Evolutionary conservation across 2,888 invertebrate genomes (phyloP), one percentile per base, ranked within the genome.

Genomic region (Tanypteryx hageni): DNA sequence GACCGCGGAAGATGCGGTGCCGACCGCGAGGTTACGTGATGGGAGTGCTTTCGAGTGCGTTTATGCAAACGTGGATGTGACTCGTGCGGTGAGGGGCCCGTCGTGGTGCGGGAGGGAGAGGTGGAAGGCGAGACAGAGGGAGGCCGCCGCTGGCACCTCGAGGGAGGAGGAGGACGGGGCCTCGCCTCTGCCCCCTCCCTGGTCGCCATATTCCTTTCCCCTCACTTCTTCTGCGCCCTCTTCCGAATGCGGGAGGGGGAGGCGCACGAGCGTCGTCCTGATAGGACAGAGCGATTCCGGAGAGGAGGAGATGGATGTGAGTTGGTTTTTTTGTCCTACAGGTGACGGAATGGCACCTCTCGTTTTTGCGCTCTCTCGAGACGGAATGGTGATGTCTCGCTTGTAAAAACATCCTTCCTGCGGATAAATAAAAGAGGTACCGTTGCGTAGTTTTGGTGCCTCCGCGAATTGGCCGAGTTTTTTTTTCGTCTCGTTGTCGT

Each of bases 21-120:
- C 89, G 61, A 81, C 22, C 14, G 91, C 92, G 16, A 81, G 91
- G 57, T 56, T 22, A 9, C 64, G 91, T 8, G 92, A 91, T 10
- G 81, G 91, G 58, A 64, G 56, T 76, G 64, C 31, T 13, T 44
- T 61, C 91, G 92, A 91, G 81, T 81, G 92, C 92, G 86, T 92
- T 7, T 91, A 91, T 58, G 61, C 84, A 61, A 68, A 84, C 64
- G 83, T 92, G 76, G 92, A 83, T 16, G 92, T 68, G 76, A 85
- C 31, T 22, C 27, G 81, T 1, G 86, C 64, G 27, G 68, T 31
- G 18, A 81, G 64, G 14, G 59, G 56, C 44, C 16, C 91, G 27
- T 59, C n/a, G 44, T 64, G 82, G 83, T 76, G 83, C n/a, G 31
- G 81, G 44, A 92, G 64, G 61, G 91, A 92, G 84, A 83, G 83